Evolutionary conservation across 1,140 invertebrate species (phyloP).

Genomic region (Pissodes strobi): DNA sequence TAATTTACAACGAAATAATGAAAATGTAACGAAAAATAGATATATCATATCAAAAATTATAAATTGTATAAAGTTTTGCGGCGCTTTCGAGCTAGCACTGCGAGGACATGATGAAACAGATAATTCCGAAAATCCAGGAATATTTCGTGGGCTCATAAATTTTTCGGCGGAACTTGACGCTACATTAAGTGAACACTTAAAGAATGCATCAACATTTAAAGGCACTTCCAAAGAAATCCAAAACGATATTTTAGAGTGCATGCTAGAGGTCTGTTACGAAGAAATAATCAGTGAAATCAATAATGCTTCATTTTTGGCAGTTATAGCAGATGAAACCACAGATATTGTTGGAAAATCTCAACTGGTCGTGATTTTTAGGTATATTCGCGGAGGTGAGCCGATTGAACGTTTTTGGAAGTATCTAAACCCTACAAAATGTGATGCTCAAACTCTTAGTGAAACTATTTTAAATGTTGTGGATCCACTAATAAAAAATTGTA

Average conservation of each 20-base stretch:
- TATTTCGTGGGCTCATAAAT: constrained; percentile 38
- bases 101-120: constrained; percentile 44
- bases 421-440: no score
- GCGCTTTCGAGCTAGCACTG: constrained; percentile 44
- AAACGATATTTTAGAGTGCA: constrained; percentile 51
- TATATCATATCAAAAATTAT: constrained; percentile 51
- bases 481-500: no score
- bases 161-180: constrained; percentile 37
- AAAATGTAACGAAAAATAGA: constrained; percentile 48
- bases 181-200: constrained; percentile 43
- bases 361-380: no score
- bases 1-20: constrained; percentile 41
- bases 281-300: constrained; percentile 49
- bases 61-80: constrained; percentile 43
- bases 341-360: no score
- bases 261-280: constrained; percentile 45
- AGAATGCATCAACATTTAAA: constrained; percentile 44
- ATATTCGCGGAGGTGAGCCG: no score
- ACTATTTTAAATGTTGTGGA: no score
- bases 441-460: no score
- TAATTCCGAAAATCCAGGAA: constrained; percentile 31
- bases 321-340: no score
- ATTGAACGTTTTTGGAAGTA: no score
- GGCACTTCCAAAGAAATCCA: constrained; percentile 48
- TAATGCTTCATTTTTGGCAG: no score